Percentiles rank a stretch among this genome's conserved stretches.
Evolutionary conservation across 2,797 vertebrate genomes (phyloP).

Genomic region (Bovichtus variegatus): DNA sequence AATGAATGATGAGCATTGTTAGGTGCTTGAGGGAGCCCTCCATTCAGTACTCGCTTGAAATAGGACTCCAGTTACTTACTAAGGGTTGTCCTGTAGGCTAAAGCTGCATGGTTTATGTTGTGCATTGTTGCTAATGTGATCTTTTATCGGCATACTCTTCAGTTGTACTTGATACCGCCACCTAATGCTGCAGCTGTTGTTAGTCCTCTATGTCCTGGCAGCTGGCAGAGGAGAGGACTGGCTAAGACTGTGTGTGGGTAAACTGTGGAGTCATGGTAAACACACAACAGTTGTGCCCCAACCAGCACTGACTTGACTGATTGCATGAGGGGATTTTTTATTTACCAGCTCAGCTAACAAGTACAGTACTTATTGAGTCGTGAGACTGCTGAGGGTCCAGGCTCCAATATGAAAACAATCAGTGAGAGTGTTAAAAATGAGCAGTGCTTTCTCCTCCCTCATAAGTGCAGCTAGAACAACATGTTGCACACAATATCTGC

Average conservation of each 20-base stretch:
- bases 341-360: slow-evolving; percentile 21
- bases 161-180: neutral
- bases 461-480: neutral
- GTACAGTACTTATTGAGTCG: slow-evolving; percentile 15
- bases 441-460: neutral
- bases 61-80: neutral
- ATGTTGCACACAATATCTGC: neutral
- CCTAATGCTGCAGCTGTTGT: slow-evolving; percentile 27
- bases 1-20: slow-evolving; percentile 53
- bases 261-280: slow-evolving; percentile 7
- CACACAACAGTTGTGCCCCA: neutral
- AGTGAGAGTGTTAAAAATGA: slow-evolving; percentile 6
- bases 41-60: slow-evolving; percentile 1
- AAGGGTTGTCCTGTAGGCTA: neutral
- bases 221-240: slow-evolving; percentile 21
- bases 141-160: neutral
- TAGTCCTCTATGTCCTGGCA: slow-evolving; percentile 32
- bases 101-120: neutral
- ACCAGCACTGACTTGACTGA: slow-evolving; percentile 3
- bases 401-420: slow-evolving; percentile 16
- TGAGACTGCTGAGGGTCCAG: neutral
- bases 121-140: neutral
- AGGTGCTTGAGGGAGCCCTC: neutral
- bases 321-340: slow-evolving; percentile 10
- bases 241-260: neutral